Evolutionary conservation across 2,797 vertebrate genomes (phyloP), one percentile per base, ranked within the genome.

Genomic region (Sylvia borin): DNA sequence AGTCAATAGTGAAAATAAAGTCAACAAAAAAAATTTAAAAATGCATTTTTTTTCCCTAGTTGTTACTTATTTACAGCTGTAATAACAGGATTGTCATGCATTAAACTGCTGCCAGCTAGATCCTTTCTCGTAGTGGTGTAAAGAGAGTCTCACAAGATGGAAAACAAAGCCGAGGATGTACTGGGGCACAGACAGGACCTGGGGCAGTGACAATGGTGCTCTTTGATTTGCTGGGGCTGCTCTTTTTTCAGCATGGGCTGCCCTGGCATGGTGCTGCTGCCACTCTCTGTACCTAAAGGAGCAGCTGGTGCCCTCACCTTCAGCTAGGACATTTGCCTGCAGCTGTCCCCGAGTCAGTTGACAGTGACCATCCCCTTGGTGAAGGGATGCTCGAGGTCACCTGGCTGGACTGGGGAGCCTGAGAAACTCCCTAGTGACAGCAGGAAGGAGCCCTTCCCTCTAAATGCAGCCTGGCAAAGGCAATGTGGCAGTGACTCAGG

Each of bases 71-170:
- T 93, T 97, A 98, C 95, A 98, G 94, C 94, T 92, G 96, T 94
- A 97, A 74, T 96, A 97, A 92, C 66, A 98, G 98, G 98, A 99
- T 98, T 98, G 98, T 98, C 98, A 98, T 99, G 98, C 98, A 97
- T 98, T 98, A 97, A 98, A 97, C 97, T 97, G 97, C 96, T 97
- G 97, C 97, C 97, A 65, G 96, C 89, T 90, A 75, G 85, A 82
- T 82, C 85, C 92, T 90, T 94, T 94, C 94, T 92, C 71, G 27
- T 36, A 32, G 70, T 62, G 93, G 92, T 85, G 87, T 88, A 72
- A 94, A 95, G 92, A 85, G 68, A 74, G 67, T 95, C 65, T 86
- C 54, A 75, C 55, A 50, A 64, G 85, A 92, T 75, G 80, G 81
- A 90, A 95, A 97, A 96, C 92, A 93, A 91, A 90, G 88, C 43